These are phyloP conservation scores for Ancistrus triradiatus DNA, from an alignment of 2,113 vertebrate genomes.

Conservation along the genomic window DNA sequence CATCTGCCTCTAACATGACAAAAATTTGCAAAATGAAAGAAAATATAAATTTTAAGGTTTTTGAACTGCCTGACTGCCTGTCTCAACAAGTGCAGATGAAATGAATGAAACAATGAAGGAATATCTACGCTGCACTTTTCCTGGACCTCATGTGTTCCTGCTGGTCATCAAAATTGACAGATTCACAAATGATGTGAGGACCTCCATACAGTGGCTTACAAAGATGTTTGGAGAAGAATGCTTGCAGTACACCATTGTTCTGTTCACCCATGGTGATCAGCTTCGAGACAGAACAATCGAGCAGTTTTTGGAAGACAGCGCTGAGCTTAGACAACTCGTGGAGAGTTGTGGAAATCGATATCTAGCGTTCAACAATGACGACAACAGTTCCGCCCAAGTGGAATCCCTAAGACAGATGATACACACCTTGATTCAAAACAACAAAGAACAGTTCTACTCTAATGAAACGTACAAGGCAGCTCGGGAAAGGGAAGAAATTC, in stretches of 20 bases:
- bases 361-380: slow-evolving; percentile 64
- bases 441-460: no score
- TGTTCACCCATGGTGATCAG: slow-evolving; percentile 67
- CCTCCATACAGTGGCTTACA: slow-evolving; percentile 59
- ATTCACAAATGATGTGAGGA: slow-evolving; percentile 42
- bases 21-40: background rate
- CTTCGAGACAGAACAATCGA: slow-evolving; percentile 50
- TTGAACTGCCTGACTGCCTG: slow-evolving; percentile 60
- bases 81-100: slow-evolving; percentile 2
- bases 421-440: no score
- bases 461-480: no score
- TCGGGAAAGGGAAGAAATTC: no score
- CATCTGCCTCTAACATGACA: background rate
- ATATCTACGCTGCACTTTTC: slow-evolving; percentile 45
- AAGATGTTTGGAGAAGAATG: slow-evolving; percentile 64
- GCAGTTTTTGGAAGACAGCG: slow-evolving; percentile 45
- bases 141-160: slow-evolving; percentile 40
- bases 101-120: background rate
- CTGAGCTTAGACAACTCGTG: slow-evolving; percentile 54
- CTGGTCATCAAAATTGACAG: slow-evolving; percentile 29
- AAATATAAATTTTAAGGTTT: slow-evolving; percentile 11
- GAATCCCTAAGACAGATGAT: no score
- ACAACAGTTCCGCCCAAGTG: no score
- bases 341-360: slow-evolving; percentile 58
- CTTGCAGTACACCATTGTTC: slow-evolving; percentile 62